A percentile compares a stretch with the other conserved stretches of the same genome.
Evolutionary conservation across 2,797 vertebrate genomes (phyloP).

Genomic region (Sitta carolinensis): DNA sequence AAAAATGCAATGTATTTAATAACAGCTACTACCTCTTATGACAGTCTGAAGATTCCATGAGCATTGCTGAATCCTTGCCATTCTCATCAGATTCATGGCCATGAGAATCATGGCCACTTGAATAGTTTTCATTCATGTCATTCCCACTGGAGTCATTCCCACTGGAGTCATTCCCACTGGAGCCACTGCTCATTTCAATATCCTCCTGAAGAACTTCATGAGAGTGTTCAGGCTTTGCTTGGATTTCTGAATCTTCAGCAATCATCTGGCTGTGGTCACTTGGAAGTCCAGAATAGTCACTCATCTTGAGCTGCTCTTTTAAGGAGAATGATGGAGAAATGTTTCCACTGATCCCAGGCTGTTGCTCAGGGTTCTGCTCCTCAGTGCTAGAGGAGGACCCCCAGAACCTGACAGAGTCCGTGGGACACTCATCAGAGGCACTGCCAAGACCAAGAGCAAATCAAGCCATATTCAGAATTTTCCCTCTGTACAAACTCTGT

Average conservation of each 20-base stretch:
- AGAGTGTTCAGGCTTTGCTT: conserved; percentile 62
- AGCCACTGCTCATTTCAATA: conserved; percentile 87
- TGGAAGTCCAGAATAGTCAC: conserved; percentile 73
- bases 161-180: conserved; percentile 84
- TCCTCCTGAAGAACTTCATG: conserved; percentile 81
- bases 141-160: conserved; percentile 80
- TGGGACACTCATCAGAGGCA: conserved; percentile 39
- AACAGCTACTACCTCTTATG: conserved; percentile 81
- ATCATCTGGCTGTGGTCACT: conserved; percentile 71
- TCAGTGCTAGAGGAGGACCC: conserved; percentile 70
- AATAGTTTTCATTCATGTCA: conserved; percentile 84
- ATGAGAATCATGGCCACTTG: conserved; percentile 80
- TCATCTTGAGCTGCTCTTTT: conserved; percentile 77
- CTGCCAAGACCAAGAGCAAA: conserved; percentile 8
- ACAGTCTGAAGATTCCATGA: conserved; percentile 80
- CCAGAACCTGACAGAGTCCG: conserved; percentile 4
- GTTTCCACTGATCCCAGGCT: conserved; percentile 40
- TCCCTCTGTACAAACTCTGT: background rate
- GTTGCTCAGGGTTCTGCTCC: conserved; percentile 71
- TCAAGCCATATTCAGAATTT: conserved; percentile 49
- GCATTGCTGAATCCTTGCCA: conserved; percentile 82
- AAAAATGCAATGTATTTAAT: background rate
- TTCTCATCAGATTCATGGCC: conserved; percentile 83
- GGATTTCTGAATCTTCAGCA: conserved; percentile 80
- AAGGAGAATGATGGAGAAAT: conserved; percentile 36